Percentiles rank a stretch among this genome's conserved stretches.
Evolutionary conservation across 1,140 invertebrate genomes (phyloP).

Genomic region (Bombus ignitus): DNA sequence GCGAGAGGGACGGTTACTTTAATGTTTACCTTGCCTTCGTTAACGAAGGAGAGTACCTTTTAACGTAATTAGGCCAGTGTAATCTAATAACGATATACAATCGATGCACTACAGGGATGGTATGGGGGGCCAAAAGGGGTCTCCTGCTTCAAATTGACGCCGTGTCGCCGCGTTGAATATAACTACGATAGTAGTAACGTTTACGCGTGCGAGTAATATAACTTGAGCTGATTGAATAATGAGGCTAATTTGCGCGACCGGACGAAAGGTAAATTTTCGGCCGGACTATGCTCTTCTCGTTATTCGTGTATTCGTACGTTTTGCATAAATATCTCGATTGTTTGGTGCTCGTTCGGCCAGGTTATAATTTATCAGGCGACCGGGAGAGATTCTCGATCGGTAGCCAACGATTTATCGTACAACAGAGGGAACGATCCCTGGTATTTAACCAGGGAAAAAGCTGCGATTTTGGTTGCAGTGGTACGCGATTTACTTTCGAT

Average conservation of each 20-base stretch:
- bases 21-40: constrained; percentile 30
- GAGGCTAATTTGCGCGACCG: constrained; percentile 21
- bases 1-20: not conserved
- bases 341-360: not conserved
- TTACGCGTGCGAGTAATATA: constrained; percentile 18
- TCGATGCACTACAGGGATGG: not conserved
- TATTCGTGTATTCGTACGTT: not conserved
- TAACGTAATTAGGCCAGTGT: constrained; percentile 15
- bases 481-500: not conserved
- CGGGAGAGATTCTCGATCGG: not conserved
- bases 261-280: constrained; percentile 38
- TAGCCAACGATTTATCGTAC: not conserved
- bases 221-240: constrained; percentile 33
- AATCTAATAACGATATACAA: constrained; percentile 40
- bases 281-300: not conserved
- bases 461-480: not conserved
- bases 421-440: not conserved
- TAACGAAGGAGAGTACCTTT: constrained; percentile 30
- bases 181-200: constrained; percentile 15
- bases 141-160: constrained; percentile 8
- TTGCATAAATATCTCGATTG: constrained; percentile 38
- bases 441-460: not conserved
- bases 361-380: not conserved
- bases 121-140: not conserved
- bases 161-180: constrained; percentile 17